phyloP scores from a whole-genome alignment of 2,113 vertebrate species.

The Panurus biarmicus region DNA sequence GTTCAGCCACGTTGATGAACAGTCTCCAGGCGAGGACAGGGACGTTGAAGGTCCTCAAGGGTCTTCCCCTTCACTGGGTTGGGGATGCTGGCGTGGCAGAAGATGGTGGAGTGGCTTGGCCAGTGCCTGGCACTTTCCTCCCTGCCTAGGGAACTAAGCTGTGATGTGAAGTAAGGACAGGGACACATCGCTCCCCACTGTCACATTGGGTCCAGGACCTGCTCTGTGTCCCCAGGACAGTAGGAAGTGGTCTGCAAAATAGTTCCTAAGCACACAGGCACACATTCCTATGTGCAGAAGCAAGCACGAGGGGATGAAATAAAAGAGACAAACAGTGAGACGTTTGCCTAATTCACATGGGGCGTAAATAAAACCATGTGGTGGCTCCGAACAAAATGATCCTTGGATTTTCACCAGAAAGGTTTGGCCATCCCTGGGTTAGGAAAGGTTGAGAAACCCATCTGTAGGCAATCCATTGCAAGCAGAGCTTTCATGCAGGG shows the following conservation, averaged over 20 bases:
- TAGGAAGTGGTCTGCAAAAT: neutral
- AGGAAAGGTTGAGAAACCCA: conserved; percentile 22
- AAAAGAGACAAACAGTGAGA: conserved; percentile 15
- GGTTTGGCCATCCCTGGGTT: neutral
- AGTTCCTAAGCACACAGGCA: neutral
- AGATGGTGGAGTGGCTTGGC: neutral
- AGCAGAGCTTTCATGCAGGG: neutral
- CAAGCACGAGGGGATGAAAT: neutral
- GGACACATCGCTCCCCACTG: accelerated
- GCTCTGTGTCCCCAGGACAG: neutral
- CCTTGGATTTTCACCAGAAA: conserved; percentile 21
- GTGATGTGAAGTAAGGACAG: neutral
- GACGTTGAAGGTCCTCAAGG: accelerated
- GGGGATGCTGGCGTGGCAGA: neutral
- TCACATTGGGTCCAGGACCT: neutral
- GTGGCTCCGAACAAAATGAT: neutral
- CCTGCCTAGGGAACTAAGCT: accelerated
- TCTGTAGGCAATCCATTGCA: neutral
- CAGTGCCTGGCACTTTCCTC: accelerated
- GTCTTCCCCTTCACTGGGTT: neutral
- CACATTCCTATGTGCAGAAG: conserved; percentile 8
- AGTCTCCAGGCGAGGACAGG: neutral
- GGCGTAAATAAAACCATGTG: conserved; percentile 56
- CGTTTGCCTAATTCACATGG: neutral
- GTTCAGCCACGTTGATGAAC: neutral